Evolutionary conservation across 2,888 invertebrate species (phyloP).

Genomic region (Danaus chrysippus): DNA sequence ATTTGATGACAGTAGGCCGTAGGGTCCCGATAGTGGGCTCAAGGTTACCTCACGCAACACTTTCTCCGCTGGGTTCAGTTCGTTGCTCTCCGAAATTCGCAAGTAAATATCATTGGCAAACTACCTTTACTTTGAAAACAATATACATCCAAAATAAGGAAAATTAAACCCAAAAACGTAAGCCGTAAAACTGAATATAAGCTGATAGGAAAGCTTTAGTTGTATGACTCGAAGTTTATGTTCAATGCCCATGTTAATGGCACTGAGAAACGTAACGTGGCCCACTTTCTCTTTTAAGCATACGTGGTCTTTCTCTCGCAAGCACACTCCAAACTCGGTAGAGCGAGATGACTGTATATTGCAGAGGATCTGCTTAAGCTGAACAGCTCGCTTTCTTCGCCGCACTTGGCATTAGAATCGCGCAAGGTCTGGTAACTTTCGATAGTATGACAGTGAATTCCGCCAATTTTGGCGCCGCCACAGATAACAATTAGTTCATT

Average conservation of each 20-base stretch:
- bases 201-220: slow-evolving; percentile 38
- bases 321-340: slow-evolving; percentile 38
- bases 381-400: slow-evolving; percentile 75
- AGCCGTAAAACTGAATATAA: slow-evolving; percentile 32
- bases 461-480: slow-evolving; percentile 37
- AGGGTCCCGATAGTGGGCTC: slow-evolving; percentile 56
- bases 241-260: slow-evolving; percentile 76
- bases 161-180: slow-evolving; percentile 31
- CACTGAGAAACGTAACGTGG: slow-evolving; percentile 76
- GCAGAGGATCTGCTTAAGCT: slow-evolving; percentile 58
- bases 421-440: slow-evolving; percentile 78
- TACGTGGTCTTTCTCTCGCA: slow-evolving; percentile 63
- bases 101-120: slow-evolving; percentile 47
- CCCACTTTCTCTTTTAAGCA: slow-evolving; percentile 79
- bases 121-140: slow-evolving; percentile 43
- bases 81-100: slow-evolving; percentile 76
- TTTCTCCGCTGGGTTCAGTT: slow-evolving; percentile 68
- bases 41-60: slow-evolving; percentile 75
- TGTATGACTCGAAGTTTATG: slow-evolving; percentile 69
- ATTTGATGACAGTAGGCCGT: slow-evolving; percentile 61
- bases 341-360: slow-evolving; percentile 63
- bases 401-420: slow-evolving; percentile 75
- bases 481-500: slow-evolving; percentile 52
- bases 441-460: slow-evolving; percentile 62
- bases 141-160: slow-evolving; percentile 24